Base-by-base conservation (phyloP, 2,888 invertebrate species). In the Caenorhabditis plicata region DNA sequence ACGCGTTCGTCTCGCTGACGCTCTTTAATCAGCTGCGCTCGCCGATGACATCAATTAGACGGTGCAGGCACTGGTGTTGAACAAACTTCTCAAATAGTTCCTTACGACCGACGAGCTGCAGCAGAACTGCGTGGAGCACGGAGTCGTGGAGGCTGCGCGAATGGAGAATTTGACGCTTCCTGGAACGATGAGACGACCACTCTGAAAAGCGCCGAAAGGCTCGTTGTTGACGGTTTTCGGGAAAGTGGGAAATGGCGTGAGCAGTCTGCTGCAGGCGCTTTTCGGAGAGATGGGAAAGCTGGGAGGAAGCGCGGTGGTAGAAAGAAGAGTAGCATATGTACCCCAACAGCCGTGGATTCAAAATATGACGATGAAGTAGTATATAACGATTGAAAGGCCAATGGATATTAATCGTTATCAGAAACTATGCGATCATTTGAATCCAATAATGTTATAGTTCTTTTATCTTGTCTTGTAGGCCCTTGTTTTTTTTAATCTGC, bases 301-400 rank as follows among this genome's bases (percentile, higher is more conserved):
- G 3, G 20, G 55, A 20, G 75, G 75, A 7, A 27, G 44, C 71
- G 17, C 44, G n/a, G 15, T 67, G 11, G 73, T 76, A n/a, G 73
- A 75, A 46, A 87, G 87, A n/a, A 81, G 83, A 3, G 82, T 87
- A 9, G 92, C 92, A 0, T 93, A 92, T 82, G 92, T 92, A 2
- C 87, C 93, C 0, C 93, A 94, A 79, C 92, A 92, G 83, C 93
- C 95, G 1, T 96, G 96, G 96, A 95, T 96, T 57, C 95, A 95
- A 83, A 96, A 96, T 84, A 90, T 90, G 4, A 92, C 94, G 0
- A 83, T 96, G 22, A 87, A 88, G 75, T 89, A 93, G 80, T 96
- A 98, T 83, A 91, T 98, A 67, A 81, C 92, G 2, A 39, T 98
- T 83, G 75, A 74, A 32, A 66, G 56, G 46, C 35, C 53, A 39